Conservation (phyloP, 2,888 invertebrate genomes). For the Petrolisthes cinctipes region DNA sequence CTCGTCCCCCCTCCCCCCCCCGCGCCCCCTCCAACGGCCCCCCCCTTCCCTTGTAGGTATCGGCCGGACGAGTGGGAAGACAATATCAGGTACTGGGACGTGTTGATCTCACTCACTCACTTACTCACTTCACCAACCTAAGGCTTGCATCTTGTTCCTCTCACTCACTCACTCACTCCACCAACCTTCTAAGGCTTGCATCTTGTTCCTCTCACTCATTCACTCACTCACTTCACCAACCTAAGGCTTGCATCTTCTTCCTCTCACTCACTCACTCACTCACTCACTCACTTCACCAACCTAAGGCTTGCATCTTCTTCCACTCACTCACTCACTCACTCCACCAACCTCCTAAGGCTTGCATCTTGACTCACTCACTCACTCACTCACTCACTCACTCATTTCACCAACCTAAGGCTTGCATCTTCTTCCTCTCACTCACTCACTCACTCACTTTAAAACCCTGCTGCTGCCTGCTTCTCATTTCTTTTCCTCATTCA, state of each 20-base stretch:
- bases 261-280: slow-evolving; percentile 3
- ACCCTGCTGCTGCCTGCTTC: not conserved
- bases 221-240: not conserved
- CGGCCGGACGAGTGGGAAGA: slow-evolving; percentile 56
- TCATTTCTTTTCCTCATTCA: not conserved
- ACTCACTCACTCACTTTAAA: not conserved
- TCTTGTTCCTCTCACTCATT: not conserved
- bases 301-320: not conserved
- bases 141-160: not conserved
- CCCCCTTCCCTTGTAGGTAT: slow-evolving; percentile 55
- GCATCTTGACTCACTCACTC: not conserved
- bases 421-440: not conserved
- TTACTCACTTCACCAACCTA: not conserved
- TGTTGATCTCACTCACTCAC: slow-evolving; percentile 27
- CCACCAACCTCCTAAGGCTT: not conserved
- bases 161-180: not conserved
- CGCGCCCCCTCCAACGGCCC: slow-evolving; percentile 20
- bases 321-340: slow-evolving; percentile 25
- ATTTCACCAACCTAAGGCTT: not conserved
- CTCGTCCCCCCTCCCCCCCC: slow-evolving; percentile 38
- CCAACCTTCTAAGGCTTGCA: not conserved
- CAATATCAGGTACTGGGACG: slow-evolving; percentile 54
- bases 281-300: not conserved
- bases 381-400: slow-evolving; percentile 3
- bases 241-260: not conserved